Conservation (phyloP, 2,888 invertebrate species). For the Callinectes sapidus region DNA sequence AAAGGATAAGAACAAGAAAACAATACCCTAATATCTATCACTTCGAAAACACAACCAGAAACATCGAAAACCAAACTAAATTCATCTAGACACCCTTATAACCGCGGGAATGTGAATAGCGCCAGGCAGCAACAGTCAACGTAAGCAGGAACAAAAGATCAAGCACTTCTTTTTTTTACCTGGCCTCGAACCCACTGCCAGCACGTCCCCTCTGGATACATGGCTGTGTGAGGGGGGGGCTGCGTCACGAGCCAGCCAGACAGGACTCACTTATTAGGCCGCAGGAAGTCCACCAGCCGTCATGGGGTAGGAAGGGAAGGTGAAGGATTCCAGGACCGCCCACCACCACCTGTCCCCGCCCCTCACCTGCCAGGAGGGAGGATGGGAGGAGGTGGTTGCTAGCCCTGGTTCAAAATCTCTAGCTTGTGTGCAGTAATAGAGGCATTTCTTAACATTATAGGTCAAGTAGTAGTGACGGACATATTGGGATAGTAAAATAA, state of each 20-base stretch:
- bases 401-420: background rate
- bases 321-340: background rate
- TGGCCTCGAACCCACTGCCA: conserved; percentile 27
- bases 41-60: too few relatives aligned
- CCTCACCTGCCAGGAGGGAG: background rate
- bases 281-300: background rate
- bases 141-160: background rate
- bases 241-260: background rate
- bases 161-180: background rate
- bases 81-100: background rate
- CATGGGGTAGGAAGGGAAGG: background rate
- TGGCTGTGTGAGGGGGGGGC: background rate
- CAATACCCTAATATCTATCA: too few relatives aligned
- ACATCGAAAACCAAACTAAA: too few relatives aligned
- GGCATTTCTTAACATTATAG: background rate
- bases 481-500: background rate
- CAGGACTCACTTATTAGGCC: background rate
- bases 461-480: too few relatives aligned
- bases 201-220: conserved; percentile 30
- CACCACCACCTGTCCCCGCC: conserved; percentile 8
- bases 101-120: background rate
- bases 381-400: background rate
- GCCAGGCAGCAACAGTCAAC: background rate
- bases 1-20: too few relatives aligned
- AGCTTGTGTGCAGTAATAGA: background rate